Percentiles rank a stretch among this genome's conserved stretches.
Evolutionary conservation across 2,113 vertebrate genomes (phyloP).

Genomic region (Pelmatolapia mariae): DNA sequence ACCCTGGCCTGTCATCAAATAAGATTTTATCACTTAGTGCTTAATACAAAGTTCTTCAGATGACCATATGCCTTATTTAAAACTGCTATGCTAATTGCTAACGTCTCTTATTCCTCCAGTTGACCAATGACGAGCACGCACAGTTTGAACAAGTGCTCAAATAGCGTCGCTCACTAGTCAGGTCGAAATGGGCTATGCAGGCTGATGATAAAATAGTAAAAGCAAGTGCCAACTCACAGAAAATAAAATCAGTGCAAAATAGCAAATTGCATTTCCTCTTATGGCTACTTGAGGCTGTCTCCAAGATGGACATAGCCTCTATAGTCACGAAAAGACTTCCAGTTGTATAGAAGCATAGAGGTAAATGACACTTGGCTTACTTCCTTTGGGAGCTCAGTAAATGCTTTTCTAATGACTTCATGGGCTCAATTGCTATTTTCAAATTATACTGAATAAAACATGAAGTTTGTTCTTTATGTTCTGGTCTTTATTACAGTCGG

Average conservation of each 20-base stretch:
- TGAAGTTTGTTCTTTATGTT: background rate
- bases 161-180: background rate
- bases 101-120: background rate
- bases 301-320: background rate
- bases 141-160: background rate
- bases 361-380: background rate
- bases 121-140: background rate
- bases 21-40: background rate
- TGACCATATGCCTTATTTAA: background rate
- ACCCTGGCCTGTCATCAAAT: background rate
- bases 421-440: background rate
- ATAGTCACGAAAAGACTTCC: background rate
- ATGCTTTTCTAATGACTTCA: background rate
- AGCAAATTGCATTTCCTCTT: background rate
- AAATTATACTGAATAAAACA: background rate
- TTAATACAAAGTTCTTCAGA: background rate
- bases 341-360: background rate
- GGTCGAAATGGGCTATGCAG: background rate
- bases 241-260: background rate
- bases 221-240: background rate
- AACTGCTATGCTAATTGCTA: background rate
- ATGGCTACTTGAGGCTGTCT: background rate
- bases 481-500: background rate
- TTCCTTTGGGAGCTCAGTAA: background rate
- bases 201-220: background rate